Evolutionary conservation across 2,888 invertebrate species (phyloP), one percentile per base, ranked within the genome.

Genomic region (Phytoseiulus persimilis): DNA sequence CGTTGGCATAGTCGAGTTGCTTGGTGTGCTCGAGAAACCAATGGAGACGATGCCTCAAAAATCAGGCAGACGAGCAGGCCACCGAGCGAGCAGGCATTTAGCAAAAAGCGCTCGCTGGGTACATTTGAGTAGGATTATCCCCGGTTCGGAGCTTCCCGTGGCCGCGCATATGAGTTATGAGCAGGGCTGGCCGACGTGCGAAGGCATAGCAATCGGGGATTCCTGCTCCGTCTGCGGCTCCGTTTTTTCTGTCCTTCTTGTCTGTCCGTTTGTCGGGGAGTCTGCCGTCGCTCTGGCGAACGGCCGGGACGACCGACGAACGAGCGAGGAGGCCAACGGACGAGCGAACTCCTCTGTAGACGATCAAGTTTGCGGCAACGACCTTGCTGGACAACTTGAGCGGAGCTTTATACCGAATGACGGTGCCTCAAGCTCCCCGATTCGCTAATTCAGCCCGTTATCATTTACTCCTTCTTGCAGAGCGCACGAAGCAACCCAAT

Each of bases 111-210:
- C 28, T 32, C 5, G 87, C 39, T 11, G 32, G n/a, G n/a, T 33
- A 87, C 87, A 31, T 87, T 87, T 33, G 87, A 87, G 87, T 32
- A 45, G 87, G 87, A 32, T 87, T 33, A 87, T 87, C 33, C 45
- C 23, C 32, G 33, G 14, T 32, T 83, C 33, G 32, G 32, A 33
- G n/a, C 87, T 87, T 23, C 39, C 31, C 87, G 33, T 87, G 87
- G 45, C 45, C 87, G 39, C 45, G 87, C 87, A 87, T 87, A 87
- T 45, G 32, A 87, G 87, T 87, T 31, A 32, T n/a, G 87, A 87
- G 39, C 32, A 9, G 28, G 33, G 32, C 87, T 9, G 33, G 33
- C n/a, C 87, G n/a, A 87, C 87, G 87, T 87, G 87, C 45, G 87
- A 33, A 32, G 45, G 45, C 32, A 87, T 87, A 33, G 32, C 87